phyloP scores from a whole-genome alignment of 2,797 vertebrate genomes.

The Sebastes reedi region DNA sequence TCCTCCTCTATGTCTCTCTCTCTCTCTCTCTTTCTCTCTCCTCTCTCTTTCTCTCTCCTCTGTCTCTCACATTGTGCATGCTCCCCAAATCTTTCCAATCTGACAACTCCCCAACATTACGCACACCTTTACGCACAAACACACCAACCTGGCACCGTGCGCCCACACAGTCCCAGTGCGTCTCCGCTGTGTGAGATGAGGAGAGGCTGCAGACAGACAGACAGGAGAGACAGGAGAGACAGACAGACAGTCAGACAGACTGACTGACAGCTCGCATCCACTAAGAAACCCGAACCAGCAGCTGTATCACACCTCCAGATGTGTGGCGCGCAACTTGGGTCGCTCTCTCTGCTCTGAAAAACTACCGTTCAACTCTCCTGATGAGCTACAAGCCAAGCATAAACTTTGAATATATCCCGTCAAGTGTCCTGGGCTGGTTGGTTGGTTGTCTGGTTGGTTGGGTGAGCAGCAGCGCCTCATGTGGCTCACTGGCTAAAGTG shows the following conservation, averaged over 20 bases:
- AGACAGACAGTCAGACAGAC: background rate
- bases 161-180: conserved; percentile 59
- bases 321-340: conserved; percentile 9
- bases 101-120: conserved; percentile 46
- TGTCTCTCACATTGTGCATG: conserved; percentile 34
- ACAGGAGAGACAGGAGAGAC: too few species aligned
- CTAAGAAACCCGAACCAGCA: background rate
- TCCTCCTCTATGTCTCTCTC: background rate
- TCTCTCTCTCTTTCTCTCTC: background rate
- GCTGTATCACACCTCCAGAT: conserved; percentile 7
- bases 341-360: background rate
- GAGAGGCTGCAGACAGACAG: conserved; percentile 28
- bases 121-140: background rate
- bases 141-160: conserved; percentile 17
- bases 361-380: conserved; percentile 12
- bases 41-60: conserved; percentile 40
- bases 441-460: background rate
- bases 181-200: conserved; percentile 42
- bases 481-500: conserved; percentile 30
- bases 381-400: conserved; percentile 44
- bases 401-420: conserved; percentile 72
- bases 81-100: conserved; percentile 41
- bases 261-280: conserved; percentile 50
- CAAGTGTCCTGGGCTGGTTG: conserved; percentile 22
- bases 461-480: conserved; percentile 66